Base-by-base conservation (phyloP, 2,113 vertebrate genomes). In the Otocyon megalotis region DNA sequence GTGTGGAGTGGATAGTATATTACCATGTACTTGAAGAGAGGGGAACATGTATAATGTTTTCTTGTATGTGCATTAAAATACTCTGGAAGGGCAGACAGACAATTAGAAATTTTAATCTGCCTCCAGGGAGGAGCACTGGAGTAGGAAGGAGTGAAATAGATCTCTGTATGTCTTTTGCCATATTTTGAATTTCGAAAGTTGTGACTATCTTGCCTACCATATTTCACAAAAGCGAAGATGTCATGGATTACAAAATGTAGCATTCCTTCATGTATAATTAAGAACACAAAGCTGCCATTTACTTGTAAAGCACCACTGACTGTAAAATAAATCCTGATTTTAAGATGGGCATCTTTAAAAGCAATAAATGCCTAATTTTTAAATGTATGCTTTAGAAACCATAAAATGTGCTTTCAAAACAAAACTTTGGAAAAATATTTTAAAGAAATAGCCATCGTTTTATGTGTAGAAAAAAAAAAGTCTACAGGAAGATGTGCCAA, bases 271-370 rank as follows among this genome's bases (percentile, higher is more conserved):
- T 35, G 16, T 43, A 62, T 12, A 63, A 26, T 20, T 53, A 50
- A 77, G 32, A 88, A 53, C 53, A 43, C 32, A 76, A 53, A n/a
- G 5, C 43, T 90, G 0, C 43, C 22, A 28, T 71, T 94, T 69
- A 77, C 50, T 60, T 83, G 24, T 35, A 62, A 87, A 94, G 10
- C 8, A 19, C 13, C 60, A 43, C 58, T 16, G 37, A 37, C 32
- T 48, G 53, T 17, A 53, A 95, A 12, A 50, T 48, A 89, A 79
- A 89, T 65, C n/a, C 72, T 86, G 48, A 43, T 62, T 96, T 96
- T 84, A 65, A 53, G 48, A 58, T 60, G 14, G 81, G 14, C 15
- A 74, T 43, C 24, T 88, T 95, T 89, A 89, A 54, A 79, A 85
- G 53, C 56, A 56, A 56, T 65, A 85, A 63, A 83, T 62, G 58